Conservation (phyloP, 2,888 invertebrate species). For the Leuctra nigra region DNA sequence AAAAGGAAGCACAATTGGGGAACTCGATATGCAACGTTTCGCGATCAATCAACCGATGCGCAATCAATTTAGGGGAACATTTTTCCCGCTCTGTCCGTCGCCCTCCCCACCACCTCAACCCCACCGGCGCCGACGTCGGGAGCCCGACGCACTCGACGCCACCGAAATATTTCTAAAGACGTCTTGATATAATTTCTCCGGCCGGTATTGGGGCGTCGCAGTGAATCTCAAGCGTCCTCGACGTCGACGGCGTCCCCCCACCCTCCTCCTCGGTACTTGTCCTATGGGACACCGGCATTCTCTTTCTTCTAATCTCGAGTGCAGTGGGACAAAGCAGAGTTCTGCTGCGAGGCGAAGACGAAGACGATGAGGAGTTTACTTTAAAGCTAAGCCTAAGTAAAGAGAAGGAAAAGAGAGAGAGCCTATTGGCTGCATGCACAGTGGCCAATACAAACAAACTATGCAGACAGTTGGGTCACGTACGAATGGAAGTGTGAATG, state of each 20-base stretch:
- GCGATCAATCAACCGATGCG: slow-evolving; percentile 12
- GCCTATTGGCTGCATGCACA: background rate
- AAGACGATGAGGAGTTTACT: slow-evolving; percentile 14
- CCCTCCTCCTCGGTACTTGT: no score
- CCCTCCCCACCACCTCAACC: no score
- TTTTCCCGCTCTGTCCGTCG: no score
- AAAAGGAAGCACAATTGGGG: slow-evolving; percentile 11
- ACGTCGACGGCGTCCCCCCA: background rate
- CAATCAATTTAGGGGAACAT: slow-evolving; percentile 15
- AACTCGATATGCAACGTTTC: slow-evolving; percentile 17
- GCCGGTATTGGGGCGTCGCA: background rate
- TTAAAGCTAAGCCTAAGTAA: slow-evolving; percentile 4
- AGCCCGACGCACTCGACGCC: no score
- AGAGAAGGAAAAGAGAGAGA: no score
- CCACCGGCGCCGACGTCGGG: no score
- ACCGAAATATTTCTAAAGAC: no score
- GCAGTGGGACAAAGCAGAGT: slow-evolving; percentile 11
- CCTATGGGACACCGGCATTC: no score
- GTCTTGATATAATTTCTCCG: no score
- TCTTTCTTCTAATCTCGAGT: no score
- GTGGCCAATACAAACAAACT: slow-evolving; percentile 12
- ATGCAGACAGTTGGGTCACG: background rate
- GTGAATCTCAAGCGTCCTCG: background rate
- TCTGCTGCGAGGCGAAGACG: no score
- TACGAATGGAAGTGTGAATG: background rate